A percentile compares a stretch with the other conserved stretches of the same genome.
phyloP scores from a whole-genome alignment of 2,797 vertebrate genomes.

The Tenualosa thibaudeaui region DNA sequence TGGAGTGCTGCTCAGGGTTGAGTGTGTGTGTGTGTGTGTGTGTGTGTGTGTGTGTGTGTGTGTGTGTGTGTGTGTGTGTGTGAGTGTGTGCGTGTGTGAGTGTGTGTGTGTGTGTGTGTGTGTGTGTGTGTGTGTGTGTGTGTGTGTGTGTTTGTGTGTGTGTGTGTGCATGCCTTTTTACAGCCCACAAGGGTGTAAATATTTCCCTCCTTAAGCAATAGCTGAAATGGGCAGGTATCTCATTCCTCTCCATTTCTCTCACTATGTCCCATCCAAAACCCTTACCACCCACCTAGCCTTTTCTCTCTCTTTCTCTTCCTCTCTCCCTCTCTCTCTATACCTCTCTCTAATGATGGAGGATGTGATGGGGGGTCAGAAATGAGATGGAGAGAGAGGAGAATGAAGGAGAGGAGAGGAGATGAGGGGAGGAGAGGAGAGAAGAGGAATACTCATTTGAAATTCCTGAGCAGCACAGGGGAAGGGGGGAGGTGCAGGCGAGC shows the following conservation, averaged over 20 bases:
- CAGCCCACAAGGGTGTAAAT: neutral
- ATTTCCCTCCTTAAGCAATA: neutral
- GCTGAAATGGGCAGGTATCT: neutral
- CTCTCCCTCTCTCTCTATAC: neutral
- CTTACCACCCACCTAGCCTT: neutral
- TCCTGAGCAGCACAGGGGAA: neutral
- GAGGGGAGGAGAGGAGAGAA: neutral
- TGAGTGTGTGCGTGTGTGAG: too few species aligned
- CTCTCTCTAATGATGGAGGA: neutral
- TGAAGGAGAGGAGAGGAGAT: neutral
- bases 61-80: too few species aligned
- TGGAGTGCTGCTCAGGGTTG: neutral
- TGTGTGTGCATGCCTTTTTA: neutral
- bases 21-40: too few species aligned
- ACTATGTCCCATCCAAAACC: neutral
- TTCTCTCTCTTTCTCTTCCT: neutral
- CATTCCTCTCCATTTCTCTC: neutral
- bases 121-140: too few species aligned
- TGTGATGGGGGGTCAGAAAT: neutral
- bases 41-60: too few species aligned
- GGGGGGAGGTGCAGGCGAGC: neutral
- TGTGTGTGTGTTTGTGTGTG: too few species aligned
- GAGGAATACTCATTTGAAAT: constrained; percentile 10
- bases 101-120: too few species aligned
- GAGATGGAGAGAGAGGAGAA: neutral